phyloP scores from a whole-genome alignment of 2,797 vertebrate genomes.

The Esox lucius region DNA sequence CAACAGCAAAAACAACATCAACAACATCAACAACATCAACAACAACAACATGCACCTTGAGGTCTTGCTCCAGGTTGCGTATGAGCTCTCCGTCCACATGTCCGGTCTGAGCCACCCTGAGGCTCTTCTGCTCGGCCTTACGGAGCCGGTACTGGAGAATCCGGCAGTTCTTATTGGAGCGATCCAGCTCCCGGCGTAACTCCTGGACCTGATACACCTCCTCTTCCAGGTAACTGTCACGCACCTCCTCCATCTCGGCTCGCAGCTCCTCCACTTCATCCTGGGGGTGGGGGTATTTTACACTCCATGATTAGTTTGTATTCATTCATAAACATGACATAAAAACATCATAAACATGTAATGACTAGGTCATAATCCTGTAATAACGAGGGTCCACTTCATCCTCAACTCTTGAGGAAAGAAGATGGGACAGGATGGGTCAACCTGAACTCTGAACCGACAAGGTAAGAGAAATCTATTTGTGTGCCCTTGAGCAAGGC shows the following conservation, averaged over 20 bases:
- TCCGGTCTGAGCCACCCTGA: constrained; percentile 94
- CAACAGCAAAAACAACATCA: too few species aligned
- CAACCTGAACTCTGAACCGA: too few species aligned
- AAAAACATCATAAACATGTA: too few species aligned
- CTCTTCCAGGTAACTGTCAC: constrained; percentile 97
- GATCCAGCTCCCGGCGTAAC: constrained; percentile 92
- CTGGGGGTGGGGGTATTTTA: constrained; percentile 58
- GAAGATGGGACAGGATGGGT: too few species aligned
- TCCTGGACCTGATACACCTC: constrained; percentile 99
- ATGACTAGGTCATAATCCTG: too few species aligned
- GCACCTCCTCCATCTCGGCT: constrained; percentile 98
- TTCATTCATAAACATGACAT: too few species aligned
- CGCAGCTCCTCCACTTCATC: constrained; percentile 97
- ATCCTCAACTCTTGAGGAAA: too few species aligned
- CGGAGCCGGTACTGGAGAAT: constrained; percentile 97
- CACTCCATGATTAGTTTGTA: too few species aligned
- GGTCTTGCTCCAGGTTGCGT: constrained; percentile 92
- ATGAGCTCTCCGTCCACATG: constrained; percentile 96
- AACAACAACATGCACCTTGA: constrained; percentile 80
- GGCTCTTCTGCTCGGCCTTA: constrained; percentile 96
- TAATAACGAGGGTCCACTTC: too few species aligned
- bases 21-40: too few species aligned
- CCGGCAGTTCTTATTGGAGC: constrained; percentile 97
- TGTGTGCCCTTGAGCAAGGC: too few species aligned
- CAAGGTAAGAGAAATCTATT: too few species aligned